Evolutionary conservation across 2,797 vertebrate genomes (phyloP).

Genomic region (Neopelma chrysocephalum): DNA sequence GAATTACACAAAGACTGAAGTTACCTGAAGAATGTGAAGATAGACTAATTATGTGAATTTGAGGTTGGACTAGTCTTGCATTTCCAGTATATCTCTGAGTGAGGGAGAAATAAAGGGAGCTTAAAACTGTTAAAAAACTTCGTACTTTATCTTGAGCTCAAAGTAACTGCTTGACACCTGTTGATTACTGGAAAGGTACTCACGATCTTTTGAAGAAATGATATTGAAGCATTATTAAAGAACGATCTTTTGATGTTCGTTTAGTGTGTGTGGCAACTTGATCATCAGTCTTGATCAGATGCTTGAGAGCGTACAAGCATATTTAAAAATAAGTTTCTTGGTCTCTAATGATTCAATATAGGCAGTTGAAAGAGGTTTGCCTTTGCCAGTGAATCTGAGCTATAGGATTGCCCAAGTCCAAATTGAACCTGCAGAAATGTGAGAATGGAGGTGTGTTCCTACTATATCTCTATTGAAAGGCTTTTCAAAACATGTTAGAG

Average conservation of each 20-base stretch:
- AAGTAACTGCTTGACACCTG: background rate
- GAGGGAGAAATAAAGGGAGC: background rate
- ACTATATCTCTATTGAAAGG: background rate
- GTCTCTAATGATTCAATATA: background rate
- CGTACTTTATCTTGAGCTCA: background rate
- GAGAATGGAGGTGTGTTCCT: background rate
- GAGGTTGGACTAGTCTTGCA: background rate
- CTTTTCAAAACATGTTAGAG: background rate
- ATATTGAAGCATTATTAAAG: background rate
- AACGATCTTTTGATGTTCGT: background rate
- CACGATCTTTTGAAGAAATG: background rate
- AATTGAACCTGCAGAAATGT: background rate
- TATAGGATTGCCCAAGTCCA: background rate
- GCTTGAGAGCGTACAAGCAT: background rate
- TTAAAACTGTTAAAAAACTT: background rate
- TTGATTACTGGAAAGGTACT: background rate
- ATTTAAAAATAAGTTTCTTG: background rate
- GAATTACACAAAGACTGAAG: accelerated
- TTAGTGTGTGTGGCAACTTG: background rate
- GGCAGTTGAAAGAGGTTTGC: background rate
- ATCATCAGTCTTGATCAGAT: no score
- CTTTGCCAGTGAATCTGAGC: background rate
- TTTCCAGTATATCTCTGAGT: background rate
- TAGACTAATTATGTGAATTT: background rate
- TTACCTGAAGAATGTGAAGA: background rate